A percentile compares a stretch with the other conserved stretches of the same genome.
phyloP scores from a whole-genome alignment of 2,797 vertebrate genomes.

The Bucorvus abyssinicus region DNA sequence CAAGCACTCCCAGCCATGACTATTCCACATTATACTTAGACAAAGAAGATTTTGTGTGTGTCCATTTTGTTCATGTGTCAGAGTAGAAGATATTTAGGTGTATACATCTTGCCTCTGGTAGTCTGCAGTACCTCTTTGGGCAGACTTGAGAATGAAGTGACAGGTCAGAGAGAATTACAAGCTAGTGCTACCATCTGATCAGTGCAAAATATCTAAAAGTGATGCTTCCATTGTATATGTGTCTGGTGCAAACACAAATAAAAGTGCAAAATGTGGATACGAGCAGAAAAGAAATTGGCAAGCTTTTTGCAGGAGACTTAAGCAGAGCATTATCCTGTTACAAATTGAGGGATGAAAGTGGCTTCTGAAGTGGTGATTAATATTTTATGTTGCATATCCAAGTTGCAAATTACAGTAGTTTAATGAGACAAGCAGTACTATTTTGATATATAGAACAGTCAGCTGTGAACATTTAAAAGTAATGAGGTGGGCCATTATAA shows the following conservation, averaged over 20 bases:
- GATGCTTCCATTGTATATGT: fast-evolving
- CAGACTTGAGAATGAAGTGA: neutral
- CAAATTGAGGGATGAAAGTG: neutral
- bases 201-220: neutral
- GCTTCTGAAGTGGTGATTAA: neutral
- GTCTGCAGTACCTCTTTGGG: neutral
- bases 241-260: neutral
- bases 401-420: neutral
- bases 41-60: neutral
- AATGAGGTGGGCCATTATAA: neutral
- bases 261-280: neutral
- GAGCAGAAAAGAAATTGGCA: neutral
- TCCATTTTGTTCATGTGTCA: neutral
- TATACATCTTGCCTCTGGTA: neutral
- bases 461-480: neutral
- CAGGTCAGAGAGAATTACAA: neutral
- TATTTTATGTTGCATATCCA: neutral
- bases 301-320: neutral
- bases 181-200: neutral
- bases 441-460: neutral
- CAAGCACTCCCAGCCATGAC: neutral
- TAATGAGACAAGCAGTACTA: neutral
- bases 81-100: neutral
- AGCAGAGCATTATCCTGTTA: neutral
- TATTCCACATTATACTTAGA: neutral